Evolutionary conservation across 2,797 vertebrate species (phyloP).

Genomic region (Glossophaga mutica): DNA sequence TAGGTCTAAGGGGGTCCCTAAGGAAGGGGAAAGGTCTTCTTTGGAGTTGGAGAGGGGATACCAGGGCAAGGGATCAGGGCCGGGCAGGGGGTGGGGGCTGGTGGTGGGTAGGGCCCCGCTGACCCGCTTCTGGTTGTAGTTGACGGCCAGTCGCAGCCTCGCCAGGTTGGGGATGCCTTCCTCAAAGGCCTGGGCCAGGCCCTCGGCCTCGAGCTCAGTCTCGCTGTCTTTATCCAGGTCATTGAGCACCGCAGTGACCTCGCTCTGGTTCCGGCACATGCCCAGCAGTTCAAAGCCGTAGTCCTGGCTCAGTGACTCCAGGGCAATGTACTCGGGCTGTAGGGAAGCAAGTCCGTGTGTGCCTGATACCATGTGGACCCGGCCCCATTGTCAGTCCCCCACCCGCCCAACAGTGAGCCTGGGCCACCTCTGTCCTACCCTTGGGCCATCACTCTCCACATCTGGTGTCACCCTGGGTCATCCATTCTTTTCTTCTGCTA

Average conservation of each 20-base stretch:
- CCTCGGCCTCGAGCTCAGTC: conserved; percentile 74
- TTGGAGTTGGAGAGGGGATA: neutral
- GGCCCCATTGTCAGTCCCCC: neutral
- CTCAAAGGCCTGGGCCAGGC: conserved; percentile 88
- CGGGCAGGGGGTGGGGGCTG: neutral
- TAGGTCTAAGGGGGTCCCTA: neutral
- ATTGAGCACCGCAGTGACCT: conserved; percentile 91
- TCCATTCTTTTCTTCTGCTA: neutral
- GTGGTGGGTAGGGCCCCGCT: conserved; percentile 2
- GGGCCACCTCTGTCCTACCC: neutral
- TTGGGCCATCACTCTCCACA: neutral
- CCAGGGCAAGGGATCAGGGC: neutral
- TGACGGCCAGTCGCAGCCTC: conserved; percentile 89
- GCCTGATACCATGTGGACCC: neutral
- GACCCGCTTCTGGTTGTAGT: conserved; percentile 93
- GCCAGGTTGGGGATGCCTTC: conserved; percentile 92
- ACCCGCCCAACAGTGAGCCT: too few relatives aligned
- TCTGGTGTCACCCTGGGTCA: neutral
- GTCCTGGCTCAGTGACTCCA: conserved; percentile 91
- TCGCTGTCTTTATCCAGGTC: conserved; percentile 84
- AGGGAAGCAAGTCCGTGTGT: neutral
- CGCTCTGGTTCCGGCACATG: conserved; percentile 94
- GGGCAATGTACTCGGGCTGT: conserved; percentile 90
- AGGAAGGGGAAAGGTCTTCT: neutral
- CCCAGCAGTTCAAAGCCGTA: conserved; percentile 92